Conservation (phyloP, 1,140 invertebrate species). For the Saccostrea echinata region DNA sequence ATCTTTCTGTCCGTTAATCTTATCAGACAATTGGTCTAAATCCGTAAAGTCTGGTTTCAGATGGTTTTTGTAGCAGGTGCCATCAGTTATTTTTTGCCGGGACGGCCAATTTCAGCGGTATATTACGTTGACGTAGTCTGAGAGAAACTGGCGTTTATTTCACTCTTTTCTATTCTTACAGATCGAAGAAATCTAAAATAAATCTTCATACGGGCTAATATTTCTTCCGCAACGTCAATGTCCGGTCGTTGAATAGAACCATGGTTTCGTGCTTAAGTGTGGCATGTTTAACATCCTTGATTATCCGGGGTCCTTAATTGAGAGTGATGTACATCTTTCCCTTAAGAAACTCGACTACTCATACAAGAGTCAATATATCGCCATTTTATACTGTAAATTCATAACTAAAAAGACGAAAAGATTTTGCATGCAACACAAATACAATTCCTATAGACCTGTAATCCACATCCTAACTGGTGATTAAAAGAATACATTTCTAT, state of each 20-base stretch:
- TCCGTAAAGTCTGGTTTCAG: neutral
- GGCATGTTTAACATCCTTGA: conserved; percentile 20
- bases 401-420: no score
- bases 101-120: neutral
- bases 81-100: neutral
- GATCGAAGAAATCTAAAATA: neutral
- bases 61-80: neutral
- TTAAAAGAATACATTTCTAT: no score
- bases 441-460: no score
- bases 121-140: neutral
- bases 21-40: neutral
- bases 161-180: neutral
- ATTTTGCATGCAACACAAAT: no score
- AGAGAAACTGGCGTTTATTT: neutral
- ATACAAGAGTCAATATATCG: neutral
- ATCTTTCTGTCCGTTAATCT: neutral
- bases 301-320: conserved; percentile 5
- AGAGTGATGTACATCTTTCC: conserved; percentile 4
- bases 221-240: neutral
- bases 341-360: neutral
- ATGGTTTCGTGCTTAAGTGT: conserved; percentile 7
- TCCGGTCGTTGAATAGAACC: neutral
- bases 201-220: neutral
- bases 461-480: no score
- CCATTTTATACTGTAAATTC: neutral